These are phyloP conservation scores for Ptychadena robeensis DNA, from an alignment of 2,797 vertebrate genomes.

Conservation along the genomic window DNA sequence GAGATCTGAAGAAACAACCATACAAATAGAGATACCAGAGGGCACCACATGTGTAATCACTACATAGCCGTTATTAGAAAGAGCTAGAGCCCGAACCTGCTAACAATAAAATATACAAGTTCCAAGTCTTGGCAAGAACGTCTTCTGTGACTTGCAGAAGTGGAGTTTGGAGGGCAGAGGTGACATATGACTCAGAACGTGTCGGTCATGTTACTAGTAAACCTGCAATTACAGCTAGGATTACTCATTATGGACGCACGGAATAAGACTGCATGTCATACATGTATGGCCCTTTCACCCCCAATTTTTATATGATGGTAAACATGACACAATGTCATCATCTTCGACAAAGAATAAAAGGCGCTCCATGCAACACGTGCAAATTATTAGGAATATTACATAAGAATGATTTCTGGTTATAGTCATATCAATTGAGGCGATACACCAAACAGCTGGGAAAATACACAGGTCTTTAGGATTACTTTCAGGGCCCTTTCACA, in stretches of 20 bases:
- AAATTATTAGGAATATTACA: too few relatives aligned
- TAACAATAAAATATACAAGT: neutral
- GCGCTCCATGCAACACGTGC: neutral
- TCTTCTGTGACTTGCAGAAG: neutral
- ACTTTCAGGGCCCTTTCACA: too few relatives aligned
- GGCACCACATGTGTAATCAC: too few relatives aligned
- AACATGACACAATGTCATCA: too few relatives aligned
- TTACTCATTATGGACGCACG: neutral
- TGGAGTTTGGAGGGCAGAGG: conserved; percentile 2
- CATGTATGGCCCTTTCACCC: neutral
- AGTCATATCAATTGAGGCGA: too few relatives aligned
- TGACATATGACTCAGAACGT: conserved; percentile 19
- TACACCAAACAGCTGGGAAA: too few relatives aligned
- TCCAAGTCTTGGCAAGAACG: neutral
- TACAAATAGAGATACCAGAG: too few relatives aligned
- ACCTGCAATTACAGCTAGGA: neutral
- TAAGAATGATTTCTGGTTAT: too few relatives aligned
- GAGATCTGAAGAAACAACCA: too few relatives aligned
- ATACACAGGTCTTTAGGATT: too few relatives aligned
- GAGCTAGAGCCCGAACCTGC: too few relatives aligned
- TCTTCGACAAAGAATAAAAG: neutral
- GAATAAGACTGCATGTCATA: neutral
- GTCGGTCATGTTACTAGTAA: neutral
- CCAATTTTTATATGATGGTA: neutral
- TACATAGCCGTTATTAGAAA: too few relatives aligned